These are phyloP conservation scores for Eilema caniola DNA, from an alignment of 2,888 invertebrate genomes.

Conservation along the genomic window DNA sequence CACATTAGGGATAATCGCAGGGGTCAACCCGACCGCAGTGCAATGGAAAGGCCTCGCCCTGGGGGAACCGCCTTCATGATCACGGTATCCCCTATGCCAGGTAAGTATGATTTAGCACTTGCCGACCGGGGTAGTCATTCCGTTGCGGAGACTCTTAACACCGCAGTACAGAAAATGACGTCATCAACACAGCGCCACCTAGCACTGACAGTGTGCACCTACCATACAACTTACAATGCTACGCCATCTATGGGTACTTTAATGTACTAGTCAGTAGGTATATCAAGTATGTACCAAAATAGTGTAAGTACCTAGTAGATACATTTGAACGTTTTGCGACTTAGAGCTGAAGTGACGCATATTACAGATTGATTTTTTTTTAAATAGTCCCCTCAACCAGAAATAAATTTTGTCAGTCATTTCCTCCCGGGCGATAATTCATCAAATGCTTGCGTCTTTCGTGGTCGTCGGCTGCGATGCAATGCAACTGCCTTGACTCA, in stretches of 20 bases:
- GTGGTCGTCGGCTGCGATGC: too few species aligned
- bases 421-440: too few species aligned
- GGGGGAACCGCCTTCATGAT: constrained; percentile 1
- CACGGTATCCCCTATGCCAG: constrained; percentile 4
- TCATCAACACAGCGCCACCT: background rate
- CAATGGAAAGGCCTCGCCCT: background rate
- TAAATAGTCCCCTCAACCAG: too few species aligned
- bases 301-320: too few species aligned
- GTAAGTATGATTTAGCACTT: background rate
- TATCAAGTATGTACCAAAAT: background rate
- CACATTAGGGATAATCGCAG: constrained; percentile 1
- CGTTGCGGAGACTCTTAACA: background rate
- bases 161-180: constrained; percentile 4
- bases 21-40: constrained; percentile 2
- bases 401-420: too few species aligned
- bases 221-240: background rate
- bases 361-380: too few species aligned
- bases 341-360: too few species aligned
- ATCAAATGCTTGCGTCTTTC: too few species aligned
- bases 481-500: too few species aligned
- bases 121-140: background rate
- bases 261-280: background rate
- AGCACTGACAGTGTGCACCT: background rate
- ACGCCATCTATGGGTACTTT: background rate
- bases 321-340: too few species aligned